A percentile compares a stretch with the other conserved stretches of the same genome.
phyloP scores from a whole-genome alignment of 2,113 vertebrate species.

The Actinemys pallida region DNA sequence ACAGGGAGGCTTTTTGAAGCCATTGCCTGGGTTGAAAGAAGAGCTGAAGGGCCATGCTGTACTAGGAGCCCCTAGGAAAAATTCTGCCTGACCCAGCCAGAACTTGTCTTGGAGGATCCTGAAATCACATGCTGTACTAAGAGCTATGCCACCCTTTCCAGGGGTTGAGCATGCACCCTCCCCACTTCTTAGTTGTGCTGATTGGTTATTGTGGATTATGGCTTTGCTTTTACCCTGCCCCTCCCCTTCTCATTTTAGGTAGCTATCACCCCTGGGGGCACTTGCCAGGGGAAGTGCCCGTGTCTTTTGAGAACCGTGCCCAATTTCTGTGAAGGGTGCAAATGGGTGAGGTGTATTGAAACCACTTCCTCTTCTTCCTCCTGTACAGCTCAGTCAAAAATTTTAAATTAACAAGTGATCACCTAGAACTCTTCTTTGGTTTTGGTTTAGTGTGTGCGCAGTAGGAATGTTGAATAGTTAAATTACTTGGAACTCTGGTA shows the following conservation, averaged over 20 bases:
- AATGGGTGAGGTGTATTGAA: background rate
- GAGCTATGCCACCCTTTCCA: background rate
- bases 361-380: background rate
- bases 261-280: background rate
- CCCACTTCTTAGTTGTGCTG: too few relatives aligned
- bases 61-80: rapidly evolving
- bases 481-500: rapidly evolving
- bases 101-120: too few relatives aligned
- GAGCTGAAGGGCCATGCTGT: background rate
- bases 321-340: too few relatives aligned
- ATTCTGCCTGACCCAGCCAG: background rate
- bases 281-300: background rate
- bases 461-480: background rate
- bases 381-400: background rate
- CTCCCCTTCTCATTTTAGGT: background rate
- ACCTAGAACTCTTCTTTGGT: background rate
- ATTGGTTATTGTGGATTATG: rapidly evolving
- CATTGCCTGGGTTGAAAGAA: background rate
- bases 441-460: background rate
- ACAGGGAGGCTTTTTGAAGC: background rate
- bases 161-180: background rate
- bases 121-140: background rate
- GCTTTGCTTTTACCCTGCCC: background rate
- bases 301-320: background rate
- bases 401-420: background rate